Conservation (phyloP, 2,113 vertebrate species). For the Pandion haliaetus region DNA sequence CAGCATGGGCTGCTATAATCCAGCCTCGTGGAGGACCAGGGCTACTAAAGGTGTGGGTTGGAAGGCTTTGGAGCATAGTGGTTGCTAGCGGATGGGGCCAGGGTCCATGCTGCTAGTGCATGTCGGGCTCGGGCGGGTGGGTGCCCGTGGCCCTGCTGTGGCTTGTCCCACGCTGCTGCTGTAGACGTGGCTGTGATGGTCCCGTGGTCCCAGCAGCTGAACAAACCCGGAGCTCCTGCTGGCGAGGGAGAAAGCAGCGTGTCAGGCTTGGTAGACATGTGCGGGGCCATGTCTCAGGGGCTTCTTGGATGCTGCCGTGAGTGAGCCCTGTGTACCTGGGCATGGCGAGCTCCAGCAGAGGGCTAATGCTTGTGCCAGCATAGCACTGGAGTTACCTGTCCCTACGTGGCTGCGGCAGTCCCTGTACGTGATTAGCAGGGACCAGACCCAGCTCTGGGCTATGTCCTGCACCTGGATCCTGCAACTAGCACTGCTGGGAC, state of each 20-base stretch:
- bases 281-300: accelerated
- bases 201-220: not conserved
- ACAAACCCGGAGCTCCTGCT: not conserved
- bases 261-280: accelerated
- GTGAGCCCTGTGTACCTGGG: accelerated
- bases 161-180: accelerated
- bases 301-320: not conserved
- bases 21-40: not conserved
- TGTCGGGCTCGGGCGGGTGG: not conserved
- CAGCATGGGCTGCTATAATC: accelerated
- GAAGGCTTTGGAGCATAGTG: not conserved
- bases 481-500: not conserved
- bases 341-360: not conserved
- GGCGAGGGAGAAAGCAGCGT: not conserved
- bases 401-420: not conserved
- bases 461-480: not conserved
- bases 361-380: not conserved
- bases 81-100: not conserved
- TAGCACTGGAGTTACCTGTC: not conserved
- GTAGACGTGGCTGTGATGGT: not conserved
- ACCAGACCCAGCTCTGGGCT: not conserved
- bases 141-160: not conserved
- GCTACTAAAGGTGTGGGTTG: not conserved
- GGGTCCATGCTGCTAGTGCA: not conserved
- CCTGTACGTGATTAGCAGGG: not conserved